phyloP scores from a whole-genome alignment of 1,140 invertebrate genomes.

The Popillia japonica region DNA sequence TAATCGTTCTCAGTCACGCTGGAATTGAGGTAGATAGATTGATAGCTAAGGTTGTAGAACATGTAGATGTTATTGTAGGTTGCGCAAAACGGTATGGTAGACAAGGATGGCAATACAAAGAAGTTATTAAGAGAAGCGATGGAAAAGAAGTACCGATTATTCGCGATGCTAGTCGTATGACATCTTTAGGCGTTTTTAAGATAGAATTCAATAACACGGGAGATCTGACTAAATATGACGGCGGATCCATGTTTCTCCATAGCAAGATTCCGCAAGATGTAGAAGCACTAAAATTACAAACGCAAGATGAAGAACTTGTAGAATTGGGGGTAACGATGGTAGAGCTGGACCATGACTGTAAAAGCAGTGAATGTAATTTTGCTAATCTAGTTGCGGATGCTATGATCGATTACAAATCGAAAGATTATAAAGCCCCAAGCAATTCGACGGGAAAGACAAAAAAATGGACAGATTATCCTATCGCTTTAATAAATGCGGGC shows the following conservation, averaged over 20 bases:
- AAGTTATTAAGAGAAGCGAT: constrained; percentile 69
- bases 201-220: constrained; percentile 77
- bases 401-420: constrained; percentile 64
- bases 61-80: constrained; percentile 88
- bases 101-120: constrained; percentile 74
- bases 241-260: constrained; percentile 68
- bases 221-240: constrained; percentile 77
- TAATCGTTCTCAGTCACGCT: constrained; percentile 90
- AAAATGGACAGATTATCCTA: constrained; percentile 78
- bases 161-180: constrained; percentile 90
- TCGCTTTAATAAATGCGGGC: constrained; percentile 80
- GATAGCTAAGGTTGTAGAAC: constrained; percentile 80
- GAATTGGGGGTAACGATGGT: constrained; percentile 71
- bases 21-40: constrained; percentile 77
- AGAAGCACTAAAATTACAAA: constrained; percentile 71
- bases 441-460: background rate
- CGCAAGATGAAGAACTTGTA: constrained; percentile 68
- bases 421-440: background rate
- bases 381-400: constrained; percentile 85
- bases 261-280: constrained; percentile 71
- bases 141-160: constrained; percentile 84
- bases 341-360: constrained; percentile 74
- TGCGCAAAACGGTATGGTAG: constrained; percentile 82
- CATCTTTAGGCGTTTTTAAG: constrained; percentile 85
- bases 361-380: constrained; percentile 81